Evolutionary conservation across 2,797 vertebrate species (phyloP).

Genomic region (Rachycentron canadum): DNA sequence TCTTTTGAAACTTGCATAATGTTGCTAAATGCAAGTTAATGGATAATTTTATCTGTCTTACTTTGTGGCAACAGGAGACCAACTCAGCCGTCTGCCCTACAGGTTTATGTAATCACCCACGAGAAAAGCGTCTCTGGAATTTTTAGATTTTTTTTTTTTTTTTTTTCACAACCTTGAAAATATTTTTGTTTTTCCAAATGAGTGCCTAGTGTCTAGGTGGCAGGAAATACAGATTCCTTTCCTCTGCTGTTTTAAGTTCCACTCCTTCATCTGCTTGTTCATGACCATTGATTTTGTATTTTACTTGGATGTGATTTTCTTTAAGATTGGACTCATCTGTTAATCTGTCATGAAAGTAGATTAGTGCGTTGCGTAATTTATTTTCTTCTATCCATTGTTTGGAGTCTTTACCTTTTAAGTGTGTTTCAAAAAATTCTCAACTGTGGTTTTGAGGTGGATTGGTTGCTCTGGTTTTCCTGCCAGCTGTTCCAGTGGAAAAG

Average conservation of each 20-base stretch:
- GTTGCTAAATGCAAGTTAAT: not conserved
- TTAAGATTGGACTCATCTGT: conserved; percentile 10
- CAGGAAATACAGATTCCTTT: conserved; percentile 21
- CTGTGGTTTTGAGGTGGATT: conserved; percentile 52
- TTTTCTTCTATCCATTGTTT: conserved; percentile 10
- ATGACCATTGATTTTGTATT: conserved; percentile 7
- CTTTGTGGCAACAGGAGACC: conserved; percentile 8
- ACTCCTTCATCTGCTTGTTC: conserved; percentile 27
- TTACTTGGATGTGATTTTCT: conserved; percentile 8
- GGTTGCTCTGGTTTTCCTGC: conserved; percentile 48
- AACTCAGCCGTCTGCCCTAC: conserved; percentile 14
- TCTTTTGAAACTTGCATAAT: not conserved
- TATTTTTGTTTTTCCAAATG: conserved; percentile 19
- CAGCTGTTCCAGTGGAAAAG: conserved; percentile 66
- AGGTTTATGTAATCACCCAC: not conserved
- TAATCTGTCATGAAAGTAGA: conserved; percentile 10
- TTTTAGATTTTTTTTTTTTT: not conserved
- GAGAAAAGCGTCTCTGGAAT: not conserved
- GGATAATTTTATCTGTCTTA: conserved; percentile 6
- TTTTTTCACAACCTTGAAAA: conserved; percentile 13
- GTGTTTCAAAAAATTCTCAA: conserved; percentile 37
- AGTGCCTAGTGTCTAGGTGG: conserved; percentile 12
- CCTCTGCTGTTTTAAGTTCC: conserved; percentile 14
- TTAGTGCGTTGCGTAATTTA: not conserved
- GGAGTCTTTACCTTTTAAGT: conserved; percentile 6